A percentile compares a stretch with the other conserved stretches of the same genome.
Conservation (phyloP, 2,888 invertebrate genomes). For the Amiota mariae region DNA sequence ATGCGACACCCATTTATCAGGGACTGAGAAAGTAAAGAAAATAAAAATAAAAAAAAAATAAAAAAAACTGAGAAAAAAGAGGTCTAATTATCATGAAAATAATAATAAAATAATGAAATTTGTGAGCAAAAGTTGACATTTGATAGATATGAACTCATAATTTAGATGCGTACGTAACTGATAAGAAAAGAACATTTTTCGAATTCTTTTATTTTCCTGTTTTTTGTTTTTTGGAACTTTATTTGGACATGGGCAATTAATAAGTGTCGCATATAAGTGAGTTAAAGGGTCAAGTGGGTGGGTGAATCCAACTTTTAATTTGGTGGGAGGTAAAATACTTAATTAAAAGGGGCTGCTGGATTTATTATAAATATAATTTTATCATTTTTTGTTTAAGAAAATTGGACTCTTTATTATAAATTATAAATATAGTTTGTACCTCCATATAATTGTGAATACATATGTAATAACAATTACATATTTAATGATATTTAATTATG, state of each 20-base stretch:
- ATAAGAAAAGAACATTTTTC: conserved; percentile 9
- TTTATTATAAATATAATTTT: no score
- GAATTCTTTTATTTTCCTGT: no score
- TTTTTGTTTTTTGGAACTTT: background rate
- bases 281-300: conserved; percentile 14
- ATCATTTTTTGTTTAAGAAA: no score
- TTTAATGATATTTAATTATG: no score
- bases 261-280: conserved; percentile 2
- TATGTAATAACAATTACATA: no score
- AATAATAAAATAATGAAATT: conserved; percentile 9
- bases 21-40: background rate
- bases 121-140: conserved; percentile 26
- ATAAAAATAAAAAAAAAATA: background rate
- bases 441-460: no score
- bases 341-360: no score
- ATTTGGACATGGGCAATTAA: conserved; percentile 21
- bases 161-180: conserved; percentile 23
- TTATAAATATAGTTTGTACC: no score
- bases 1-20: conserved; percentile 20
- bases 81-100: conserved; percentile 1
- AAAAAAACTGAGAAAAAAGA: conserved; percentile 1
- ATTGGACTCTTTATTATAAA: no score
- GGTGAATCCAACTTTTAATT: background rate
- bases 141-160: conserved; percentile 24
- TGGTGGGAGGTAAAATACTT: no score